phyloP scores from a whole-genome alignment of 1,140 invertebrate species.

The Leguminivora glycinivorella region DNA sequence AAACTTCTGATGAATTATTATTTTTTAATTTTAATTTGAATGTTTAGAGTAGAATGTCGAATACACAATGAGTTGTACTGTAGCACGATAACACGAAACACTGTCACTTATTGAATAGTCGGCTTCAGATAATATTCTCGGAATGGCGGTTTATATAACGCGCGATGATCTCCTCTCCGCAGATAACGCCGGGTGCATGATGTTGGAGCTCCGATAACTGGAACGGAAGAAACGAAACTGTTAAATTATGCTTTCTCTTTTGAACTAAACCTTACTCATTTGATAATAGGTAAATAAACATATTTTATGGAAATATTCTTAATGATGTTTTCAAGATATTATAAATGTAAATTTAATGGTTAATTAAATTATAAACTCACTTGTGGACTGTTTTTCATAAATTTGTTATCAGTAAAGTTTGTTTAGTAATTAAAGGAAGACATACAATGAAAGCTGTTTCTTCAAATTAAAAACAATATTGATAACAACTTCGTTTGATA shows the following conservation, averaged over 20 bases:
- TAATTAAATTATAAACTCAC: neutral
- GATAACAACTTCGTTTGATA: too few relatives aligned
- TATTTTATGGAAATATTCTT: neutral
- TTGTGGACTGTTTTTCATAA: neutral
- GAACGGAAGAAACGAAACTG: conserved; percentile 49
- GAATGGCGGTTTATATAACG: conserved; percentile 31
- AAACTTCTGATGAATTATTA: conserved; percentile 16
- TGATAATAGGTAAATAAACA: neutral
- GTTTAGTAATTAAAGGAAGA: neutral
- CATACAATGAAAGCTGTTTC: too few relatives aligned
- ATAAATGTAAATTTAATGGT: neutral
- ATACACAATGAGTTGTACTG: neutral
- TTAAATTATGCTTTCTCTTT: conserved; percentile 22
- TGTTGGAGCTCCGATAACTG: conserved; percentile 57
- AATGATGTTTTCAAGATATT: neutral
- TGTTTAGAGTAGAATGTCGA: conserved; percentile 16
- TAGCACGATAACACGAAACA: conserved; percentile 8
- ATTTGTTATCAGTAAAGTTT: neutral
- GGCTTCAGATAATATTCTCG: conserved; percentile 5
- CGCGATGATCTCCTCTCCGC: conserved; percentile 42
- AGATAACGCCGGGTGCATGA: conserved; percentile 61
- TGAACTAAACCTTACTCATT: neutral
- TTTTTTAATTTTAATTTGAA: conserved; percentile 34
- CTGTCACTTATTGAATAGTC: conserved; percentile 17
- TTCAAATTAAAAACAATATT: too few relatives aligned